Conservation (phyloP, 1,140 invertebrate species). For the Telenomus remus region DNA sequence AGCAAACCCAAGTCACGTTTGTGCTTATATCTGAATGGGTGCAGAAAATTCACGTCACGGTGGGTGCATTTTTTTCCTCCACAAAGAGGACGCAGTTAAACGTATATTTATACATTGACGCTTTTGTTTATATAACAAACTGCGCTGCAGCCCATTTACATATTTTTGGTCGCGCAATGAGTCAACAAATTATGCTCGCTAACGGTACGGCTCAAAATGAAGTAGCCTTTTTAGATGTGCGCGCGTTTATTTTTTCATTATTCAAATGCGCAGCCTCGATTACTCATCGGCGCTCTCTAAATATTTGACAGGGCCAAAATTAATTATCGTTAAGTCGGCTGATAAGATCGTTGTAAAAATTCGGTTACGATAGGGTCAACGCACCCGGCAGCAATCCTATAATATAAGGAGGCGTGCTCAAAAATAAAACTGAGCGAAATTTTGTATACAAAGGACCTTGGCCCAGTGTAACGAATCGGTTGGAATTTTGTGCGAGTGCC, state of each 20-base stretch:
- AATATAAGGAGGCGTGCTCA: conserved; percentile 49
- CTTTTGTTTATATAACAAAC: conserved; percentile 53
- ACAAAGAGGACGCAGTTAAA: conserved; percentile 46
- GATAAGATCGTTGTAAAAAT: no score
- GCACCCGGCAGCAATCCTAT: no score
- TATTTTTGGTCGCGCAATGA: conserved; percentile 42
- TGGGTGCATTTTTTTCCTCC: conserved; percentile 43
- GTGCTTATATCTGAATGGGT: conserved; percentile 21
- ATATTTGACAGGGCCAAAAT: no score
- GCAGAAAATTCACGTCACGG: conserved; percentile 51
- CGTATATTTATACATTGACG: conserved; percentile 35
- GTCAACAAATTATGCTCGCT: conserved; percentile 35
- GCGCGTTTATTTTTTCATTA: conserved; percentile 30
- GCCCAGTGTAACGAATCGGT: conserved; percentile 57
- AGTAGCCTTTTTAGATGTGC: conserved; percentile 20
- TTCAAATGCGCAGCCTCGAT: conserved; percentile 15
- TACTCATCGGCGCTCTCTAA: no score
- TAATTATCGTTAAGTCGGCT: no score
- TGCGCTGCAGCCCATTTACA: conserved; percentile 23
- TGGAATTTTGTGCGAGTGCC: conserved; percentile 31
- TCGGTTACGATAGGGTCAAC: no score
- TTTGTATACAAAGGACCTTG: conserved; percentile 54
- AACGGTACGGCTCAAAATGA: conserved; percentile 39
- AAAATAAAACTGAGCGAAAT: conserved; percentile 26
- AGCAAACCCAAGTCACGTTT: conserved; percentile 42